phyloP scores from a whole-genome alignment of 2,888 invertebrate species.

The Leucozona laternaria region DNA sequence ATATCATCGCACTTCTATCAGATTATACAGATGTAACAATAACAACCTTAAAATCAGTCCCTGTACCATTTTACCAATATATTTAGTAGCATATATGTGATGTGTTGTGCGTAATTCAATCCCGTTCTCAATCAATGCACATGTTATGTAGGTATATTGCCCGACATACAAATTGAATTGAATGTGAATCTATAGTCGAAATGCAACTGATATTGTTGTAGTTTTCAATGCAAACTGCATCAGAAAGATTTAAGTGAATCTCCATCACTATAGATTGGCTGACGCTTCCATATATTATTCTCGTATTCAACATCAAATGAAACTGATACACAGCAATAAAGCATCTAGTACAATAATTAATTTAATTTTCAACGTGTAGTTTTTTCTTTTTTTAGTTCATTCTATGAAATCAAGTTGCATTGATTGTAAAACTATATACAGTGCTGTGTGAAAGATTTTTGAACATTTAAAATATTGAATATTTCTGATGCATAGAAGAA shows the following conservation, averaged over 20 bases:
- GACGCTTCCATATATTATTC: background rate
- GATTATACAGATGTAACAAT: background rate
- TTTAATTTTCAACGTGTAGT: background rate
- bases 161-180: background rate
- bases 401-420: constrained; percentile 28
- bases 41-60: constrained; percentile 7
- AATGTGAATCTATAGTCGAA: background rate
- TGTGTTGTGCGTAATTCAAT: constrained; percentile 11
- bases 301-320: background rate
- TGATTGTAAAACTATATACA: constrained; percentile 10
- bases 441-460: background rate
- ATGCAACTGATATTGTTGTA: background rate
- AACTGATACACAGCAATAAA: constrained; percentile 1
- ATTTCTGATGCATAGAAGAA: too few relatives aligned
- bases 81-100: too few relatives aligned
- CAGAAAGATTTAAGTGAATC: background rate
- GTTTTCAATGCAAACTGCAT: constrained; percentile 4
- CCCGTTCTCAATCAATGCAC: background rate
- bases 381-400: constrained; percentile 3
- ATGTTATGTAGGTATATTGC: too few relatives aligned
- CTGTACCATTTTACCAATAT: background rate
- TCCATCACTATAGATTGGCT: background rate
- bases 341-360: constrained; percentile 12
- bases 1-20: background rate
- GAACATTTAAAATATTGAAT: background rate